A percentile compares a stretch with the other conserved stretches of the same genome.
These are phyloP conservation scores for Calliopsis andreniformis DNA, from an alignment of 1,140 invertebrate genomes.

Conservation along the genomic window DNA sequence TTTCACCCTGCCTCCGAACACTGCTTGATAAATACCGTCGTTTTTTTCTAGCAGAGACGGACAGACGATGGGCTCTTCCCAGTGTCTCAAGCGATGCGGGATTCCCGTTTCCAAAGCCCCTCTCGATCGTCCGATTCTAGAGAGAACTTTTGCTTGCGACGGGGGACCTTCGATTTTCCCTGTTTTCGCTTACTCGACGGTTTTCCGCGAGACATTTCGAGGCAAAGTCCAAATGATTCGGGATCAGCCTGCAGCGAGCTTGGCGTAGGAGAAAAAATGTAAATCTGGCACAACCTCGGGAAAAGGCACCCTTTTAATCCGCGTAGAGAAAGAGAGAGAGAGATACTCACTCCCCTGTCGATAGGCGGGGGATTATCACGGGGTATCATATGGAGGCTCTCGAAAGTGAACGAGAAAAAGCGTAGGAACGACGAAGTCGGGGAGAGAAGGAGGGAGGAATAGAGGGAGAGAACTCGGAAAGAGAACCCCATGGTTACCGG, in stretches of 20 bases:
- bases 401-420: slow-evolving; percentile 60
- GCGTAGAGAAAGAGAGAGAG: slow-evolving; percentile 45
- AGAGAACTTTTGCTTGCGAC: background rate
- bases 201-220: background rate
- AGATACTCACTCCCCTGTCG: slow-evolving; percentile 54
- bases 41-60: background rate
- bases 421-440: slow-evolving; percentile 44
- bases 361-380: slow-evolving; percentile 78
- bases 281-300: slow-evolving; percentile 56
- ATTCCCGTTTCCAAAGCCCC: background rate
- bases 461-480: slow-evolving; percentile 33
- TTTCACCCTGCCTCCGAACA: slow-evolving; percentile 64
- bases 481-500: slow-evolving; percentile 72
- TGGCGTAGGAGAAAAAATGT: slow-evolving; percentile 43
- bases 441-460: slow-evolving; percentile 14
- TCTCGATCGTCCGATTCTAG: background rate
- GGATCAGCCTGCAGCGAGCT: slow-evolving; percentile 2
- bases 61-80: background rate
- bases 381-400: slow-evolving; percentile 79
- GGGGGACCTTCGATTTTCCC: slow-evolving; percentile 1
- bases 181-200: slow-evolving; percentile 9
- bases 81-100: background rate
- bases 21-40: slow-evolving; percentile 35
- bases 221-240: slow-evolving; percentile 25
- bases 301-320: slow-evolving; percentile 71